phyloP scores from a whole-genome alignment of 2,113 vertebrate species.

The Alligator sinensis region DNA sequence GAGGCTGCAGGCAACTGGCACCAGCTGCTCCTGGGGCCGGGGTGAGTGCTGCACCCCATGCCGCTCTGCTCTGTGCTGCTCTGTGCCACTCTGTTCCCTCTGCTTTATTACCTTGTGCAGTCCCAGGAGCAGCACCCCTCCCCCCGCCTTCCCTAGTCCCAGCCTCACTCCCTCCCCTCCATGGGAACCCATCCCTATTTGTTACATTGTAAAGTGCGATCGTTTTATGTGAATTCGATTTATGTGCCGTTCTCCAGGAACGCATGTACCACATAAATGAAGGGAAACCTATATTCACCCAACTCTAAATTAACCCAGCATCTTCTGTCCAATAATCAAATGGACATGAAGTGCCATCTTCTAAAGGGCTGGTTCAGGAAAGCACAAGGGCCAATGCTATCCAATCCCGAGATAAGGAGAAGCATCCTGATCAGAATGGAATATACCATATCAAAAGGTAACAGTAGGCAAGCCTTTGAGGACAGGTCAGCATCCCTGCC shows the following conservation, averaged over 20 bases:
- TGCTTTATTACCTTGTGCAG: background rate
- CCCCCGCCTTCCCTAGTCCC: rapidly evolving
- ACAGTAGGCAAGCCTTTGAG: background rate
- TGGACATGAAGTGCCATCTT: background rate
- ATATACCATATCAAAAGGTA: background rate
- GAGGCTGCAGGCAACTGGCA: too few species aligned
- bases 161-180: too few species aligned
- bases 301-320: background rate
- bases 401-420: background rate
- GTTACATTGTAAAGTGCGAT: too few species aligned
- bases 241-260: too few species aligned
- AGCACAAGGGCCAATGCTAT: background rate
- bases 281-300: too few species aligned
- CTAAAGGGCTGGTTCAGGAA: background rate
- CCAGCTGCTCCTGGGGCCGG: too few species aligned
- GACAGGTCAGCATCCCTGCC: background rate
- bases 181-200: too few species aligned
- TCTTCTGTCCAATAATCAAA: background rate
- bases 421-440: background rate
- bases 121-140: background rate
- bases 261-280: too few species aligned
- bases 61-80: too few species aligned
- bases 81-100: too few species aligned
- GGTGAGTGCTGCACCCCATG: too few species aligned
- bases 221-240: too few species aligned